Evolutionary conservation across 2,888 invertebrate genomes (phyloP), one percentile per base, ranked within the genome.

Genomic region (Cheilosia impressa): DNA sequence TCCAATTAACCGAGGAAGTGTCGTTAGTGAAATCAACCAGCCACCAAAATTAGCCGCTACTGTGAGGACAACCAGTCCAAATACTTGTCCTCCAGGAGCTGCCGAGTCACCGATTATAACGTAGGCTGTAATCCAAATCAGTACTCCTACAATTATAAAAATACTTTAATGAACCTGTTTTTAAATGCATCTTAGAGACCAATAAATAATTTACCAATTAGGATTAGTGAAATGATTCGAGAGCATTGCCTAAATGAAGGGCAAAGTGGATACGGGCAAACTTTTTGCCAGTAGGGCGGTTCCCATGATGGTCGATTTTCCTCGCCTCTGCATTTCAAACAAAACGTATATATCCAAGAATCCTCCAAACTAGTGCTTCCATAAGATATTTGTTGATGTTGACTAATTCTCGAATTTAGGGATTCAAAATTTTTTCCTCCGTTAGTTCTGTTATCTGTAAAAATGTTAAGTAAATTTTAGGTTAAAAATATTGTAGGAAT

Each of bases 191-290:
- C 13, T 15, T 19, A 7, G 2, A 31, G 0, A 17, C 15, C 15
- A 31, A 17, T 4, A 38, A 34, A 24, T 50, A 9, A 19, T 63
- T 93, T 90, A 94, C 95, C 96, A 90, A 97, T 95, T 66, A 97
- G 91, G 87, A 96, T 93, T 69, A 97, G 93, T 66, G 96, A 94
- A 84, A 96, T 85, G 19, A 96, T 93, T 89, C 97, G 94, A n/a
- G 97, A 96, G 90, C 96, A 95, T 90, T 96, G 96, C 87, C 97
- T 94, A 92, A 96, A 97, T 0, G 96, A 95, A 27, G 97, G 97
- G 90, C 97, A 97, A 90, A 97, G 94, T 22, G 97, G 97, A 89
- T 96, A 96, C 0, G 97, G 97, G 91, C 96, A 97, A 89, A 96
- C 91, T 91, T 94, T 95, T 89, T 95, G 95, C 97, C 97, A 97